Percentiles rank a stretch among this genome's conserved stretches.
Evolutionary conservation across 2,797 vertebrate genomes (phyloP).

Genomic region (Neopelma chrysocephalum): DNA sequence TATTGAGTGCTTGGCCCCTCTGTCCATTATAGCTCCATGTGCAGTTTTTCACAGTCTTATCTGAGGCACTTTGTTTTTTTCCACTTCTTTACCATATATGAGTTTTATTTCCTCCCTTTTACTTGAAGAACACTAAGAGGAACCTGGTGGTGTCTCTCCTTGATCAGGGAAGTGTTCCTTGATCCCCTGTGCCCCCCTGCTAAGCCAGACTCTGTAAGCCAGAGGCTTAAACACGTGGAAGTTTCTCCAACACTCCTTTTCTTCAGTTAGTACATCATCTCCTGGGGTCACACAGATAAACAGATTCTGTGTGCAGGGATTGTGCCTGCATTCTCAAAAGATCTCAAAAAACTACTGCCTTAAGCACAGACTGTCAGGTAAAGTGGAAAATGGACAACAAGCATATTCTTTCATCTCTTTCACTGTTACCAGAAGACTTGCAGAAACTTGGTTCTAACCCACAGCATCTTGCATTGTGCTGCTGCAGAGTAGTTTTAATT

Average conservation of each 20-base stretch:
- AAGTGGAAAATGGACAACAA: background rate
- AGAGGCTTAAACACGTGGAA: slow-evolving; percentile 17
- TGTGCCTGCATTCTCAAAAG: background rate
- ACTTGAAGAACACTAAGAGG: background rate
- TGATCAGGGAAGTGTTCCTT: slow-evolving; percentile 24
- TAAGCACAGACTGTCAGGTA: background rate
- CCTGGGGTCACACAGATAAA: slow-evolving; percentile 1
- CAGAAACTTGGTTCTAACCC: background rate
- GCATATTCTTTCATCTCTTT: background rate
- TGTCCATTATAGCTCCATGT: background rate
- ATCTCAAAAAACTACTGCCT: background rate
- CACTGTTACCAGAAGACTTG: background rate
- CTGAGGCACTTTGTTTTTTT: background rate
- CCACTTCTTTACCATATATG: background rate
- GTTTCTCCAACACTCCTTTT: slow-evolving; percentile 19
- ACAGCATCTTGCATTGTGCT: background rate
- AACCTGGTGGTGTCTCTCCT: slow-evolving; percentile 2
- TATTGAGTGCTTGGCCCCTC: background rate
- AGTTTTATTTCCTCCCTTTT: background rate
- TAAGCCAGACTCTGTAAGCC: background rate
- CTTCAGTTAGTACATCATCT: slow-evolving; percentile 15
- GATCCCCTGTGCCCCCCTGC: background rate
- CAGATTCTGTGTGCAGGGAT: background rate
- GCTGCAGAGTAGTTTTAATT: background rate
- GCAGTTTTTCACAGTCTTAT: background rate